Evolutionary conservation across 2,888 invertebrate genomes (phyloP).

Genomic region (Tachina grossa): DNA sequence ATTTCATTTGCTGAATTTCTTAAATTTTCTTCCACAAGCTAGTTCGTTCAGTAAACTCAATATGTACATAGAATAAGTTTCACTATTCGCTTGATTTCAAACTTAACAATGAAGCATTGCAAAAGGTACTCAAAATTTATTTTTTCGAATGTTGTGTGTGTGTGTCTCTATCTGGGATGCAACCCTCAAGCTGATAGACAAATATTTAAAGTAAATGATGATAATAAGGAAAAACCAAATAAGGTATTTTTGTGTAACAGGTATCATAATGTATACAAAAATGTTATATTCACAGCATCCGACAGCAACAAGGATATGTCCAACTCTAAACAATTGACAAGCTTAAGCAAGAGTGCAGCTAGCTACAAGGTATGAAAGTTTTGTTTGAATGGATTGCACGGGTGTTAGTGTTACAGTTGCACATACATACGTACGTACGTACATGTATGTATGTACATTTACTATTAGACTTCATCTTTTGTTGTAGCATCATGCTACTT

Average conservation of each 20-base stretch:
- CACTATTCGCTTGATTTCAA: background rate
- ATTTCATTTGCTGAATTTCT: background rate
- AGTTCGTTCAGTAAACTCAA: background rate
- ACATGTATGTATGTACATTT: background rate
- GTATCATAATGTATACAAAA: slow-evolving; percentile 15
- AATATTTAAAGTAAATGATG: slow-evolving; percentile 22
- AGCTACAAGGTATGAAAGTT: slow-evolving; percentile 42
- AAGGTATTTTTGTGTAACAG: slow-evolving; percentile 14
- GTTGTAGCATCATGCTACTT: slow-evolving; percentile 10
- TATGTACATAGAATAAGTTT: too few relatives aligned
- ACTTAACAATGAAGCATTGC: background rate
- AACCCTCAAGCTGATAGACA: slow-evolving; percentile 24
- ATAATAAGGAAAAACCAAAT: slow-evolving; percentile 28
- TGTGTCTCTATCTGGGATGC: slow-evolving; percentile 8
- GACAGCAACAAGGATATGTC: slow-evolving; percentile 46
- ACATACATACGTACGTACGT: background rate
- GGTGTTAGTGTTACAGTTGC: slow-evolving; percentile 31
- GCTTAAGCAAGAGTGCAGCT: slow-evolving; percentile 44
- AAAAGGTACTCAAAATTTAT: slow-evolving; percentile 2
- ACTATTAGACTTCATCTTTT: slow-evolving; percentile 22
- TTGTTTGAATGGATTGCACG: background rate
- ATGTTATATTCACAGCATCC: slow-evolving; percentile 1
- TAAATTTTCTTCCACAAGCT: background rate
- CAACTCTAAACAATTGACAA: slow-evolving; percentile 53
- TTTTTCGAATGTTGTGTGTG: background rate